Conservation (phyloP, 37 sponge, comb jelly and placozoan genomes). For the Haliclona indistincta region DNA sequence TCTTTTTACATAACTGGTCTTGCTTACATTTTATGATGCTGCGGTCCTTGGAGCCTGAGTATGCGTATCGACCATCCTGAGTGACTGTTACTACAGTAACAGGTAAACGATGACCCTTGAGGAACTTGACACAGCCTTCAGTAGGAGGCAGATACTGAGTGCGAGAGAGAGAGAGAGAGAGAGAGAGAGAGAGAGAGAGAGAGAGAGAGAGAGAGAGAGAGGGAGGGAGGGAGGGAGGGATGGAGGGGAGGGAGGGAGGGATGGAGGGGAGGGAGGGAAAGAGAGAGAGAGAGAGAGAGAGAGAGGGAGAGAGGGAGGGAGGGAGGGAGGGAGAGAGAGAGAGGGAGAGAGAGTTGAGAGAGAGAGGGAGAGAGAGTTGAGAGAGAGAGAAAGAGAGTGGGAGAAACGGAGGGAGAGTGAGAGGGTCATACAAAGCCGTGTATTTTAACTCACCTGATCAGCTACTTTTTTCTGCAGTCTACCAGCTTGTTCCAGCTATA, state of each 20-base stretch:
- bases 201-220: no score
- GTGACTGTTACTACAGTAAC: slow-evolving; percentile 82
- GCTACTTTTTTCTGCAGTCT: slow-evolving; percentile 74
- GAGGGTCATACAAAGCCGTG: neutral
- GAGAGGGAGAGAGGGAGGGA: no score
- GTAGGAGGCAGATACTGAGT: slow-evolving; percentile 50
- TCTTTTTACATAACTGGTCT: neutral
- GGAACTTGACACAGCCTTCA: slow-evolving; percentile 29
- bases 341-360: no score
- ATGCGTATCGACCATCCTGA: slow-evolving; percentile 67
- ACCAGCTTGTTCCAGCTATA: slow-evolving; percentile 72
- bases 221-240: no score
- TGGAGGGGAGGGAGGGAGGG: no score
- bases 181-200: no score
- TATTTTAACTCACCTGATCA: slow-evolving; percentile 38
- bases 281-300: no score
- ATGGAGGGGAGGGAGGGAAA: no score
- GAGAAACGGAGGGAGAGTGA: no score
- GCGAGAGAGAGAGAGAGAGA: neutral
- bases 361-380: no score
- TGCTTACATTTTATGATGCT: slow-evolving; percentile 87
- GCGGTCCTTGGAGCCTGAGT: slow-evolving; percentile 85
- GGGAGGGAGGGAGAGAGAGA: no score
- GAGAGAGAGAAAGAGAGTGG: no score
- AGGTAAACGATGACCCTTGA: slow-evolving; percentile 78